A percentile compares a stretch with the other conserved stretches of the same genome.
Evolutionary conservation across 1,140 invertebrate species (phyloP).

Genomic region (Nixonia krombeini): DNA sequence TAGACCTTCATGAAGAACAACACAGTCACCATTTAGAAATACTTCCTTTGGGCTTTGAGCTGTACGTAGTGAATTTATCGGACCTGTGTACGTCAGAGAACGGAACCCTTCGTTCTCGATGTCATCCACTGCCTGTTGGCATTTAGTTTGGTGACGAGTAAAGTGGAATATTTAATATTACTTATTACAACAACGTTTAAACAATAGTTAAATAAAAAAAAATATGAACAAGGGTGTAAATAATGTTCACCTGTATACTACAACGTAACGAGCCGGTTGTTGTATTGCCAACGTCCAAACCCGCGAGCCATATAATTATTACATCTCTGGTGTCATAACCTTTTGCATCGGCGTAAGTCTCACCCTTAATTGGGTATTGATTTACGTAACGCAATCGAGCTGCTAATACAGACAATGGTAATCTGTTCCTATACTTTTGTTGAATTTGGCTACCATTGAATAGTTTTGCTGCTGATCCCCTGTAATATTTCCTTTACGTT

Average conservation of each 20-base stretch:
- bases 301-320: conserved; percentile 65
- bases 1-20: conserved; percentile 63
- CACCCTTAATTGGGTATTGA: conserved; percentile 16
- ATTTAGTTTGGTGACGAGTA: no score
- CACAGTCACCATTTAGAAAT: conserved; percentile 62
- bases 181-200: no score
- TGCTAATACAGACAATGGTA: conserved; percentile 61
- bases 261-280: conserved; percentile 51
- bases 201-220: neutral
- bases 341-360: conserved; percentile 32
- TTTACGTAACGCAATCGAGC: conserved; percentile 55
- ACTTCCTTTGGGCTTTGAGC: conserved; percentile 60
- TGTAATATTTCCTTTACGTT: conserved; percentile 12
- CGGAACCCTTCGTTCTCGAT: conserved; percentile 56
- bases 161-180: no score
- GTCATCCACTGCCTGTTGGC: conserved; percentile 60
- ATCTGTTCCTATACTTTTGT: conserved; percentile 60
- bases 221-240: no score
- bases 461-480: conserved; percentile 54
- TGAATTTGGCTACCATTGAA: conserved; percentile 64
- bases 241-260: conserved; percentile 62
- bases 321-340: conserved; percentile 48
- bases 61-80: conserved; percentile 60
- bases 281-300: conserved; percentile 57
- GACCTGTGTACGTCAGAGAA: conserved; percentile 64